Percentiles rank a stretch among this genome's conserved stretches.
Evolutionary conservation across 2,888 invertebrate genomes (phyloP).

Genomic region (Amiota minor): DNA sequence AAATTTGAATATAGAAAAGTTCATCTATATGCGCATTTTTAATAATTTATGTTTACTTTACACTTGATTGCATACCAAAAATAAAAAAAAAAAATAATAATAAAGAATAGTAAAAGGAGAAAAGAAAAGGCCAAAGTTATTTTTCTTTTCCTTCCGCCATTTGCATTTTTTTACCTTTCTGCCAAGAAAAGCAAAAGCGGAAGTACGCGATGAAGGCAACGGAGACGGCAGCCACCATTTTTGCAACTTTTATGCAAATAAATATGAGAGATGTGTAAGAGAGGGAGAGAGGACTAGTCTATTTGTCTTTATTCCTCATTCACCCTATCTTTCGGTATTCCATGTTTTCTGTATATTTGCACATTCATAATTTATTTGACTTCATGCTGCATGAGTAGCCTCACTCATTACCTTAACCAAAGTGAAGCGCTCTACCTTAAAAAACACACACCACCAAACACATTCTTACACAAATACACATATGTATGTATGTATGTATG

Average conservation of each 20-base stretch:
- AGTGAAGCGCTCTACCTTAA: neutral
- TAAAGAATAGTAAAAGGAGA: neutral
- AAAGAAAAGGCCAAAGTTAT: constrained; percentile 24
- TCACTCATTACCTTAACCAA: neutral
- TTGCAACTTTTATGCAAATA: constrained; percentile 57
- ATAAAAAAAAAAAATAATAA: constrained; percentile 8
- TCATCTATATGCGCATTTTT: constrained; percentile 44
- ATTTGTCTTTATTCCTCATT: no score
- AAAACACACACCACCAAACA: neutral
- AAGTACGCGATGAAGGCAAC: no score
- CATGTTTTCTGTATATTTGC: neutral
- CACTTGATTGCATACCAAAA: constrained; percentile 53
- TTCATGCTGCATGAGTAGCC: constrained; percentile 7
- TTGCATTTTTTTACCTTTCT: constrained; percentile 37
- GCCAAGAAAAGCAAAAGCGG: neutral
- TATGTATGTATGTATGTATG: constrained; percentile 6
- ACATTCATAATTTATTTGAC: constrained; percentile 27
- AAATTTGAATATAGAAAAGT: neutral
- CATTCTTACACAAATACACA: neutral
- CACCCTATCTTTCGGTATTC: no score
- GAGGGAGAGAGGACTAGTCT: no score
- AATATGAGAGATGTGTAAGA: constrained; percentile 28
- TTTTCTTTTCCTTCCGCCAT: constrained; percentile 25
- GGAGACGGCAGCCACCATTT: constrained; percentile 59
- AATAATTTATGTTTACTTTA: constrained; percentile 61